Percentiles rank a stretch among this genome's conserved stretches.
phyloP scores from a whole-genome alignment of 2,797 vertebrate species.

The Anolis apletophallus region DNA sequence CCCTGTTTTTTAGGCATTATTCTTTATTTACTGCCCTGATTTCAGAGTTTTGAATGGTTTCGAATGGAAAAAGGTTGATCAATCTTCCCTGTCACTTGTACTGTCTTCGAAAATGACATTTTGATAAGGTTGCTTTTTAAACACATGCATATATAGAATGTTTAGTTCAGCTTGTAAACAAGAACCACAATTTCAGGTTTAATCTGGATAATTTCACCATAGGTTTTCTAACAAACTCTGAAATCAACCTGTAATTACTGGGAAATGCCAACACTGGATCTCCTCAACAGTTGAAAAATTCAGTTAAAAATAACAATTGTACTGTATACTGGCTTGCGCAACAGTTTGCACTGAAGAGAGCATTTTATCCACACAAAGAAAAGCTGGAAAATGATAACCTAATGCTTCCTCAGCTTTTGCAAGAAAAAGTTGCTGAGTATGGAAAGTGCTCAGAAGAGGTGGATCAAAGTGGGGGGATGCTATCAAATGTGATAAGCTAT shows the following conservation, averaged over 20 bases:
- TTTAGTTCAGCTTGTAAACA: neutral
- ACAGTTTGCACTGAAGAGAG: conserved; percentile 2
- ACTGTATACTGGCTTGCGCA: conserved; percentile 30
- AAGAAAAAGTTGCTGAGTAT: conserved; percentile 33
- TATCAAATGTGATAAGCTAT: conserved; percentile 35
- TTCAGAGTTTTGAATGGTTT: neutral
- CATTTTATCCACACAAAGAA: conserved; percentile 25
- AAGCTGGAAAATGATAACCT: neutral
- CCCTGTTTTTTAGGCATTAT: no score
- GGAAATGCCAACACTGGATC: conserved; percentile 18
- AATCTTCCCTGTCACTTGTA: neutral
- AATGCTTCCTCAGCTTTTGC: conserved; percentile 15
- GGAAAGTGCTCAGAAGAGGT: conserved; percentile 30
- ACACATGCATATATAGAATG: neutral
- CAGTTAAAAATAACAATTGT: conserved; percentile 13
- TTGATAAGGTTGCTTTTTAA: neutral
- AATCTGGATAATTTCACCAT: conserved; percentile 16
- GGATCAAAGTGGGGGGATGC: conserved; percentile 33
- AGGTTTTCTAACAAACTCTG: conserved; percentile 2
- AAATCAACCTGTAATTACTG: neutral
- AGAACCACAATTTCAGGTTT: conserved; percentile 6
- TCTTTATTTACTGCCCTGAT: no score
- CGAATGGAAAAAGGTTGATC: neutral
- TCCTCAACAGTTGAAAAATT: conserved; percentile 24
- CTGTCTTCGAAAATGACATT: neutral